Evolutionary conservation across 2,888 invertebrate species (phyloP).

Genomic region (Cantharis rustica): DNA sequence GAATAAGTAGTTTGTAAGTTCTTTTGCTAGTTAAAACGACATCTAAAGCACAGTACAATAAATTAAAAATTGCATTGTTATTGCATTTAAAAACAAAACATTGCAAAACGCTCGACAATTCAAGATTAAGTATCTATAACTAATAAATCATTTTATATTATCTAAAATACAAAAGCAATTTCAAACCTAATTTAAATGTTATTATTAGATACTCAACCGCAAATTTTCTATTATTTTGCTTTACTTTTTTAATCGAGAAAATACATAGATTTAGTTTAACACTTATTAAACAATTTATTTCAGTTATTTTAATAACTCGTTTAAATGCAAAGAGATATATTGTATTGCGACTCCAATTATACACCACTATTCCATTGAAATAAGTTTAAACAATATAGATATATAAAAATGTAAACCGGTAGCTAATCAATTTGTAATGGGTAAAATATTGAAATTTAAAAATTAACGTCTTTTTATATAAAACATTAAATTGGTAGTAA

Average conservation of each 20-base stretch:
- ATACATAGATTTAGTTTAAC: background rate
- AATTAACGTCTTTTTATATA: background rate
- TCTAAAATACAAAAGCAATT: background rate
- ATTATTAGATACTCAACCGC: background rate
- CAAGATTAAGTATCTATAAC: background rate
- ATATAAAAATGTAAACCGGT: too few relatives aligned
- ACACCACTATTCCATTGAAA: background rate
- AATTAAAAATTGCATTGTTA: background rate
- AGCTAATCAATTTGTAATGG: background rate
- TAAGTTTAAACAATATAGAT: background rate
- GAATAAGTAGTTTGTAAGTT: constrained; percentile 22
- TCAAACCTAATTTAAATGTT: background rate
- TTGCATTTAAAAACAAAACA: background rate
- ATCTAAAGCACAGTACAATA: background rate
- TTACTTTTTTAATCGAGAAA: background rate
- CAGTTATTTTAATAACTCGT: background rate
- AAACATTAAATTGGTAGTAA: background rate
- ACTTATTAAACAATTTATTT: background rate
- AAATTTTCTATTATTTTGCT: background rate
- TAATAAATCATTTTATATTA: background rate
- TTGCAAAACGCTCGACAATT: background rate
- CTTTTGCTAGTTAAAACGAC: constrained; percentile 17
- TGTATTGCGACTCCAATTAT: background rate
- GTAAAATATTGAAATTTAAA: background rate
- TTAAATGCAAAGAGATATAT: background rate